Evolutionary conservation across 2,113 vertebrate species (phyloP), one percentile per base, ranked within the genome.

Genomic region (Blennius ocellaris): DNA sequence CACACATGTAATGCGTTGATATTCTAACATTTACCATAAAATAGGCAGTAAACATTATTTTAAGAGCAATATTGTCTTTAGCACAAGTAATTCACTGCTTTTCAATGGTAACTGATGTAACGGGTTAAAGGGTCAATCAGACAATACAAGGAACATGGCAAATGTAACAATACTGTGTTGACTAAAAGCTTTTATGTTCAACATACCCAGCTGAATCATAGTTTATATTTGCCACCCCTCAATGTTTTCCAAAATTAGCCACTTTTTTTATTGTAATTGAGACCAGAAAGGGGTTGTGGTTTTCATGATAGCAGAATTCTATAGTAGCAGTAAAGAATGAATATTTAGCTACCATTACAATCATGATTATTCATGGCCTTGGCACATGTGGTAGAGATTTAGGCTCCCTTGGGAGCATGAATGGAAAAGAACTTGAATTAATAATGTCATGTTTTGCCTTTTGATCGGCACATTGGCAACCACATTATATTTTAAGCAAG

Each of bases 61-160:
- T 2, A 30, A 30, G 21, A 2, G 4, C 21, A 30, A 30, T 30
- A 4, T 30, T 30, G 21, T 30, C 21, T 30, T 2, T 30, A 30
- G 4, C 21, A 30, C 21, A 30, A 30, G 21, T 30, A 30, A 30
- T 30, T 30, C 21, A 30, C 21, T 30, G 21, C 21, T 30, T 30
- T 30, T 30, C 21, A 30, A 30, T 64, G 17, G 51, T 48, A 76
- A 81, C 76, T 82, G 75, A 78, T 11, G 51, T n/a, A 7, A 58
- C n/a, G 69, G 77, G 82, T 90, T 64, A 89, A 87, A 87, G 84
- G 78, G 69, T 85, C 70, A 7, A 5, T 60, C 5, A 80, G 76
- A 85, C 83, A 92, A 90, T 84, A 60, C 49, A 77, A 78, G 75
- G 69, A 87, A 81, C 58, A 71, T n/a, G 43, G 49, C 62, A 68